These are phyloP conservation scores for Stenopsyche tienmushanensis DNA, from an alignment of 1,140 invertebrate species.

Conservation along the genomic window DNA sequence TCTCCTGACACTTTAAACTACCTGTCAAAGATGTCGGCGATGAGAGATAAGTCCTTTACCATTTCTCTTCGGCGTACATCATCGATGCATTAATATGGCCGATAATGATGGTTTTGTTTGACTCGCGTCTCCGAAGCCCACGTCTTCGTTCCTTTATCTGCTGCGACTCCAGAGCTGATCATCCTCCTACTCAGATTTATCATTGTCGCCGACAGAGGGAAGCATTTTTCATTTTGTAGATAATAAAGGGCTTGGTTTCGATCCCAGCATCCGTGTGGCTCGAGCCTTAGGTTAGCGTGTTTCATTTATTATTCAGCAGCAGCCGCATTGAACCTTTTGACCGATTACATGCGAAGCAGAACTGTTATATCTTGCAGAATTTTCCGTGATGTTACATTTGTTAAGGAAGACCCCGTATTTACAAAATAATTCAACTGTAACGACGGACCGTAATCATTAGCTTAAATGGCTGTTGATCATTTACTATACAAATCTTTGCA, in stretches of 20 bases:
- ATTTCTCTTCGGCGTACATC: slow-evolving; percentile 14
- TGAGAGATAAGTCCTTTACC: slow-evolving; percentile 7
- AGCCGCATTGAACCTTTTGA: no score
- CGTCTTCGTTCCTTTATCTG: no score
- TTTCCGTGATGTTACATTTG: no score
- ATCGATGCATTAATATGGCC: slow-evolving; percentile 25
- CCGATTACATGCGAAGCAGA: no score
- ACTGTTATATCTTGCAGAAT: no score
- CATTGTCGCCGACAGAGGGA: slow-evolving; percentile 31
- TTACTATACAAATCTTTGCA: no score
- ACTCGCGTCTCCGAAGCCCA: background rate
- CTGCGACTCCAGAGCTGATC: slow-evolving; percentile 8
- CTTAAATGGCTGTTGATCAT: no score
- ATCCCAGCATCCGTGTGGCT: slow-evolving; percentile 22
- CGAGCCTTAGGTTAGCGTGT: no score
- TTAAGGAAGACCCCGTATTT: no score
- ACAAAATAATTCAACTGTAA: no score
- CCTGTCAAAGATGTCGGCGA: background rate
- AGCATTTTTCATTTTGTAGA: slow-evolving; percentile 15
- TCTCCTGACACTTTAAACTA: background rate
- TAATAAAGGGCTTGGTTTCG: slow-evolving; percentile 25
- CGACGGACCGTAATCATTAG: no score
- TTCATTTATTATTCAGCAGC: no score
- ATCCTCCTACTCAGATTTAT: slow-evolving; percentile 26
- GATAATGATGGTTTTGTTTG: slow-evolving; percentile 16